phyloP scores from a whole-genome alignment of 2,113 vertebrate species.

The Raphicerus campestris region DNA sequence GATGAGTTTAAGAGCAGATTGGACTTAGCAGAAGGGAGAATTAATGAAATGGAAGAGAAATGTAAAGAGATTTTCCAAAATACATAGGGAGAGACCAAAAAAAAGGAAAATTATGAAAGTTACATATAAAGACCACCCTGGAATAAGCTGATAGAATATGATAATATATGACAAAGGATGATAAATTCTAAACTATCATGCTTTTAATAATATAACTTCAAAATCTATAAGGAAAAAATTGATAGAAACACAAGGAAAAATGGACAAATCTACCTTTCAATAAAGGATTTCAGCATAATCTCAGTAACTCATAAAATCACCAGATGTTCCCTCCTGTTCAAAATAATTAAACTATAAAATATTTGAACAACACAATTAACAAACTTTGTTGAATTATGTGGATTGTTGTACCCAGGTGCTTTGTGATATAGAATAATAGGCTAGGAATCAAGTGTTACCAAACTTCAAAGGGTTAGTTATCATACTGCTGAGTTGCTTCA shows the following conservation, averaged over 20 bases:
- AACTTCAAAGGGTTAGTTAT: background rate
- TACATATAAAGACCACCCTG: background rate
- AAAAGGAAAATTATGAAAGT: background rate
- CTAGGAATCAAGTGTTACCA: no score
- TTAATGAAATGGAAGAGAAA: background rate
- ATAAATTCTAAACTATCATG: background rate
- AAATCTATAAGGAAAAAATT: background rate
- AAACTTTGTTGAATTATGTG: background rate
- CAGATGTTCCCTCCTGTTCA: background rate
- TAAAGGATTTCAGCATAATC: background rate
- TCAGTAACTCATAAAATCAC: background rate
- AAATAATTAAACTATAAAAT: background rate
- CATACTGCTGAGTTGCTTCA: no score
- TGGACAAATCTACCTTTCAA: background rate
- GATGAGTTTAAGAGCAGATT: background rate
- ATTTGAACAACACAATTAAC: background rate
- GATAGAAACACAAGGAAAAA: background rate
- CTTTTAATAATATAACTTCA: background rate
- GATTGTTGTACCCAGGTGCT: background rate
- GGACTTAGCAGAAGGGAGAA: background rate
- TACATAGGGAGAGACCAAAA: background rate
- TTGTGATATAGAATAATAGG: background rate
- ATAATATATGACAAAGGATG: background rate
- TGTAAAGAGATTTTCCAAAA: background rate
- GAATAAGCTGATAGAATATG: background rate